Conservation (phyloP, 2,113 vertebrate genomes). For the Picathartes gymnocephalus region DNA sequence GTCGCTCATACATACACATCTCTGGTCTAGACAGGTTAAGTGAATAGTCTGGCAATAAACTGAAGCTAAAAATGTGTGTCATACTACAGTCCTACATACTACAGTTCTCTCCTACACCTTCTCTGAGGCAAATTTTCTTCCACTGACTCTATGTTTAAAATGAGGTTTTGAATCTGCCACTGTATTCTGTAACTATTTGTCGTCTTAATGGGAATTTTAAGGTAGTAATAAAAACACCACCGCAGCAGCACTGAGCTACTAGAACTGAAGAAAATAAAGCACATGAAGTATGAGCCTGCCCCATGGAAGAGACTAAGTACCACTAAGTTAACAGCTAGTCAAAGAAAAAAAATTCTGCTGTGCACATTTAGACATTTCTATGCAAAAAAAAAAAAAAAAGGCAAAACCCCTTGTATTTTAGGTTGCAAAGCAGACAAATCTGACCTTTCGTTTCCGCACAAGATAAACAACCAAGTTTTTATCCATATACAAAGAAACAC, state of each 20-base stretch:
- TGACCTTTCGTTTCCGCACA: background rate
- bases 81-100: background rate
- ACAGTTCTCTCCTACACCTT: background rate
- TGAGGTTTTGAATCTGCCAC: background rate
- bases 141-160: background rate
- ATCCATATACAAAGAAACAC: background rate
- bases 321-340: background rate
- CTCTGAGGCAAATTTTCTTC: background rate
- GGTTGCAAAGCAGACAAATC: background rate
- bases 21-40: constrained; percentile 53
- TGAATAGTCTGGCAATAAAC: background rate
- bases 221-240: background rate
- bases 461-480: background rate
- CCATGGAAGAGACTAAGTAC: background rate
- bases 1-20: constrained; percentile 10
- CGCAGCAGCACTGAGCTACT: background rate
- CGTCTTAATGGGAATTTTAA: background rate
- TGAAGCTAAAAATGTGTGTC: background rate
- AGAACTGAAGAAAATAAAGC: background rate
- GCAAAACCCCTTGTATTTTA: background rate
- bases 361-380: background rate
- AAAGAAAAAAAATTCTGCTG: background rate
- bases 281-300: background rate
- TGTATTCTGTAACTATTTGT: background rate
- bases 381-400: background rate